phyloP scores from a whole-genome alignment of 2,888 invertebrate genomes.

The Plebejus anna region DNA sequence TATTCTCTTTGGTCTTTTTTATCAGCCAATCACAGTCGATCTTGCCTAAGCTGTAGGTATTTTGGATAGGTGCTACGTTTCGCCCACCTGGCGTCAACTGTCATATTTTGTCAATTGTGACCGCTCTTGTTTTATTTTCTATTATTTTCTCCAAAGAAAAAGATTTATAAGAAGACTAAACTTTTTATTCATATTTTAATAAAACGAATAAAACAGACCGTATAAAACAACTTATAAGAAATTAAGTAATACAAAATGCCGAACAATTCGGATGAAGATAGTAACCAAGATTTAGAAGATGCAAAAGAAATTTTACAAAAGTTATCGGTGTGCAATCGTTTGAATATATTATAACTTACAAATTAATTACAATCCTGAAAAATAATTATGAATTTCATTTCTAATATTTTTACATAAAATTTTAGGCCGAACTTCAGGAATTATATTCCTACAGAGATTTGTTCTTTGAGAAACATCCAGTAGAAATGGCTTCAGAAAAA shows the following conservation, averaged over 20 bases:
- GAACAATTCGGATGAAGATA: conserved; percentile 10
- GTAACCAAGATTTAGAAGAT: conserved; percentile 22
- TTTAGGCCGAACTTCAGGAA: conserved; percentile 82
- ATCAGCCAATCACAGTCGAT: too few relatives aligned
- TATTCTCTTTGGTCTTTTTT: too few relatives aligned
- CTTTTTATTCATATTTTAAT: background rate
- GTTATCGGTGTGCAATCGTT: conserved; percentile 20
- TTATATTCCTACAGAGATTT: conserved; percentile 86
- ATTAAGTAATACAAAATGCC: conserved; percentile 21
- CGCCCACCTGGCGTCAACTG: too few relatives aligned
- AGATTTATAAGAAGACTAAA: background rate
- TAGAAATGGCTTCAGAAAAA: conserved; percentile 85
- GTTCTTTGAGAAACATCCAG: conserved; percentile 87
- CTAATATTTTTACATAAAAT: conserved; percentile 18
- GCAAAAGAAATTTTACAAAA: conserved; percentile 28
- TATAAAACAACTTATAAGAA: background rate
- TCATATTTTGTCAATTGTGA: too few relatives aligned
- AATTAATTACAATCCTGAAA: background rate
- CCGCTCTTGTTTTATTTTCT: too few relatives aligned
- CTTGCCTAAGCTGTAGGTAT: too few relatives aligned
- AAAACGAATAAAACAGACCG: background rate
- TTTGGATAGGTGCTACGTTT: too few relatives aligned
- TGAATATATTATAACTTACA: background rate
- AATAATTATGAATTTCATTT: background rate
- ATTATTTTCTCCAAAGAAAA: too few relatives aligned